A percentile compares a stretch with the other conserved stretches of the same genome.
These are phyloP conservation scores for Brachyrhaphis roseni DNA, from an alignment of 2,797 vertebrate genomes.

Conservation along the genomic window DNA sequence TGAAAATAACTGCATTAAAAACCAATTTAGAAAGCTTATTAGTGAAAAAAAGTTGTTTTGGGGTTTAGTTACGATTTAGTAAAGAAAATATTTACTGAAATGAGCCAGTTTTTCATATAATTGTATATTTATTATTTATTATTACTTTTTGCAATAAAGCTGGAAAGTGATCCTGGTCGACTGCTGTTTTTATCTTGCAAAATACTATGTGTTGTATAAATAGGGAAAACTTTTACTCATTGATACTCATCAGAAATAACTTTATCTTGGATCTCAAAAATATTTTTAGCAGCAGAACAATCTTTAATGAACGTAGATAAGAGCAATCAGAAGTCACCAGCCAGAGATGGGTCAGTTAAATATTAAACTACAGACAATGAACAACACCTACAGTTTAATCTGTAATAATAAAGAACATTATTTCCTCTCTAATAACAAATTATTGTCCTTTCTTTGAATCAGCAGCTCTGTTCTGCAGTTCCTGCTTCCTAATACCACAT, in stretches of 20 bases:
- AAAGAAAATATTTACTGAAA: not conserved
- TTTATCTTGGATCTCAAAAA: not conserved
- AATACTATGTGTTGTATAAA: not conserved
- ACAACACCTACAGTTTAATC: not conserved
- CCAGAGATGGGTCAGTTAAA: slow-evolving; percentile 30
- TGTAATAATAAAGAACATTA: not conserved
- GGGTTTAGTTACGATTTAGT: not conserved
- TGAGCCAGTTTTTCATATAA: not conserved
- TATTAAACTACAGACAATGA: slow-evolving; percentile 40
- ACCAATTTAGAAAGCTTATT: too few species aligned
- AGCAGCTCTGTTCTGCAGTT: not conserved
- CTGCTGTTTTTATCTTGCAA: not conserved
- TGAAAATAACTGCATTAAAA: too few species aligned
- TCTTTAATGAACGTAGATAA: slow-evolving; percentile 11
- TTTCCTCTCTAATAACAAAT: not conserved
- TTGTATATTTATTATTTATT: not conserved
- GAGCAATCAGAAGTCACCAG: slow-evolving; percentile 3
- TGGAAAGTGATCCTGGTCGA: not conserved
- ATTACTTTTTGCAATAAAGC: not conserved
- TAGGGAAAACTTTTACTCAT: not conserved
- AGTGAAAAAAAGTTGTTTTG: too few species aligned
- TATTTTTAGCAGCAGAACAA: not conserved
- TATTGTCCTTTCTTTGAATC: not conserved
- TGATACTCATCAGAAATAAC: not conserved
- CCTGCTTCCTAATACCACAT: not conserved